Conservation (phyloP, 1,140 invertebrate genomes). For the Cepaea nemoralis region DNA sequence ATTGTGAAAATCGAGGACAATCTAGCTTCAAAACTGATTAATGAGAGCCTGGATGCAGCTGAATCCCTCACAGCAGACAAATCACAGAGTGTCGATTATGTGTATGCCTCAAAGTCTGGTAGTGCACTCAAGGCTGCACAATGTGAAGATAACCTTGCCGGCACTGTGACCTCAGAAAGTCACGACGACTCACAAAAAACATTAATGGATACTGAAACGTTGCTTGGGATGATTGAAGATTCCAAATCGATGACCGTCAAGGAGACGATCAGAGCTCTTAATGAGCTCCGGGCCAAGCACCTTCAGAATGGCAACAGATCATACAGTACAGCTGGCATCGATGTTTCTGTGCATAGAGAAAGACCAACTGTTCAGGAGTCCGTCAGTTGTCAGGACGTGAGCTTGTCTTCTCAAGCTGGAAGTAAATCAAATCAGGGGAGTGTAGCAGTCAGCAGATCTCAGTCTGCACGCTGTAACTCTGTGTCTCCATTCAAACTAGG, state of each 20-base stretch:
- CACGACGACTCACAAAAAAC: not conserved
- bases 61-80: not conserved
- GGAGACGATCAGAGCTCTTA: slow-evolving; percentile 27
- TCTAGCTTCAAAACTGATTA: not conserved
- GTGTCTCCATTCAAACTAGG: not conserved
- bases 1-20: slow-evolving; percentile 25
- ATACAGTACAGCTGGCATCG: not conserved
- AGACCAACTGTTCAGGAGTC: not conserved
- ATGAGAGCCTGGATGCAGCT: not conserved
- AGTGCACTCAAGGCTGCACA: not conserved
- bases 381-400: not conserved
- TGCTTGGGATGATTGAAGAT: slow-evolving; percentile 17
- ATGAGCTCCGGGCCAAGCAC: slow-evolving; percentile 7
- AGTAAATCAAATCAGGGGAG: not conserved
- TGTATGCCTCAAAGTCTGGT: not conserved
- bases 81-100: not conserved
- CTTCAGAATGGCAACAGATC: not conserved
- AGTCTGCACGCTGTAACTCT: not conserved
- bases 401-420: not conserved
- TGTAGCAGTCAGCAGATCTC: not conserved
- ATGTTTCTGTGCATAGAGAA: not conserved
- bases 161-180: not conserved
- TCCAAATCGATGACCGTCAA: slow-evolving; percentile 30
- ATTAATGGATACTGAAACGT: slow-evolving; percentile 23
- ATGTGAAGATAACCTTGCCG: not conserved